Evolutionary conservation across 1,140 invertebrate genomes (phyloP), one percentile per base, ranked within the genome.

Genomic region (Cotesia typhae): DNA sequence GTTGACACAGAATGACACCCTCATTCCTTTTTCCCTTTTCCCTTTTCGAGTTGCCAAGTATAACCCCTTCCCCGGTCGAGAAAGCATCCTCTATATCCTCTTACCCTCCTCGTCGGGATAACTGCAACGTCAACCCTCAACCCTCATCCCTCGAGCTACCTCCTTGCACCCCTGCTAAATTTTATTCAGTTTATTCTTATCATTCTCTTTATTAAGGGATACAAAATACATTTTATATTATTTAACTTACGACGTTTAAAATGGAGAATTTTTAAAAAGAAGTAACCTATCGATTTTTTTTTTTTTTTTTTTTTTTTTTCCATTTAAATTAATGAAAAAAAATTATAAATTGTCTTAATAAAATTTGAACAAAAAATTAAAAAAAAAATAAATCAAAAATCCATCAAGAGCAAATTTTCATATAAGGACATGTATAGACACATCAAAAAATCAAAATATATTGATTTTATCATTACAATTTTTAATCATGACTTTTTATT

Each of bases 1-100:
- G 84, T 84, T 86, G 85, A 86, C 85, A 85, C 81, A 81, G 78
- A 84, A 85, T 83, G 81, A 85, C 84, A 84, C 84, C 81, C 82
- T 74, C 73, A 57, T 72, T 69, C 67, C 68, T 71, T 70, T 12
- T 38, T 55, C 67, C 68, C 72, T 70, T 12, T 38, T 55, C 28
- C 20, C 7, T 38, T 55, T n/a, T 52, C 20, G 37, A 63, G 28
- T 41, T 36, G 4, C 60, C 38, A 28, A 52, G 41, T 63, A 28
- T 28, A 28, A 63, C 60, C 41, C 59, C 60, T 70, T 70, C 63
- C 47, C 12, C 35, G 9, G 28, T 17, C 28, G 7, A 20, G 17
- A 59, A 52, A 17, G 37, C 61, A 47, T 64, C 47, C 63, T 53
- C 57, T 51, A 71, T 37, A 67, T 69, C 69, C 75, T 70, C 60